phyloP scores from a whole-genome alignment of 2,113 vertebrate genomes.

The Edolisoma coerulescens region DNA sequence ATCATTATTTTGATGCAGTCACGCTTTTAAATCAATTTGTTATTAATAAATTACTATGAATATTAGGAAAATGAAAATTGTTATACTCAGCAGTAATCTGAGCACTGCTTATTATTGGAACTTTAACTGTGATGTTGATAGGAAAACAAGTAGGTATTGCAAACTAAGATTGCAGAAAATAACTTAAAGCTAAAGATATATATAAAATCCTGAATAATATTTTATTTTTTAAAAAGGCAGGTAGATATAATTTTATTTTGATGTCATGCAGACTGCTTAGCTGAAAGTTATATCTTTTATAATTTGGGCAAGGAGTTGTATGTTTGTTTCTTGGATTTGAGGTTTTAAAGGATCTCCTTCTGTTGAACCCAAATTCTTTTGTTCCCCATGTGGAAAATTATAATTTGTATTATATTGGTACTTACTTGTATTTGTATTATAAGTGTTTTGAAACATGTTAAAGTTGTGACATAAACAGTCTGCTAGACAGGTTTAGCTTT shows the following conservation, averaged over 20 bases:
- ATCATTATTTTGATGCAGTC: background rate
- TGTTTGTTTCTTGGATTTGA: background rate
- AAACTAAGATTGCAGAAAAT: background rate
- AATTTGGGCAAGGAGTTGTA: background rate
- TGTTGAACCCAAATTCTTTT: background rate
- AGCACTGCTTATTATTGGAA: background rate
- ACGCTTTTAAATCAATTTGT: background rate
- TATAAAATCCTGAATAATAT: background rate
- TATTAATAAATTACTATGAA: background rate
- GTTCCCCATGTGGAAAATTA: background rate
- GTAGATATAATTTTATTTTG: background rate
- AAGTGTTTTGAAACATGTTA: background rate
- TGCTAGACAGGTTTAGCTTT: background rate
- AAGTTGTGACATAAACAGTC: background rate
- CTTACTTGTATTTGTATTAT: background rate
- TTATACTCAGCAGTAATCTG: background rate
- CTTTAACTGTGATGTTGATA: background rate
- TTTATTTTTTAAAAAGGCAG: background rate
- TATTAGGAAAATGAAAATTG: background rate
- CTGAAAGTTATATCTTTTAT: background rate
- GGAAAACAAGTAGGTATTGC: background rate
- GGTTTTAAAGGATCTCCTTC: background rate
- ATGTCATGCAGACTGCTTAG: background rate
- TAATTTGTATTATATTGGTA: background rate
- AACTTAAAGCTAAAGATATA: background rate